These are phyloP conservation scores for Enteromius treurensis DNA, from an alignment of 2,797 vertebrate species.

Conservation along the genomic window DNA sequence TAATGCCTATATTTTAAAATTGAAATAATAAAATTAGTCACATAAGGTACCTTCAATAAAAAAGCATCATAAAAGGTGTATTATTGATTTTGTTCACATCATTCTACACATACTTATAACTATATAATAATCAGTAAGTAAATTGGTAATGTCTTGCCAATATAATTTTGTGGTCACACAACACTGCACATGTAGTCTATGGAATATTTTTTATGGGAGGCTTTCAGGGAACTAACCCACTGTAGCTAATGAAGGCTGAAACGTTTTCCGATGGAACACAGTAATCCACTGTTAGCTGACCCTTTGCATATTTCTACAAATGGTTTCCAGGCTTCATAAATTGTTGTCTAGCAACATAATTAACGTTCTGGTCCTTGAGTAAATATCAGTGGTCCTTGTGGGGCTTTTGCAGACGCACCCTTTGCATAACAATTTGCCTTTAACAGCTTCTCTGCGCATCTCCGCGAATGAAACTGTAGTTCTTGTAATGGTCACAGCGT, in stretches of 20 bases:
- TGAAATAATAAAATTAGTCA: background rate
- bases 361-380: slow-evolving; percentile 57
- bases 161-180: background rate
- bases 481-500: slow-evolving; percentile 31
- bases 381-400: slow-evolving; percentile 66
- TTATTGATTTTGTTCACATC: background rate
- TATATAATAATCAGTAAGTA: background rate
- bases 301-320: slow-evolving; percentile 68
- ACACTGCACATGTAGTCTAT: background rate
- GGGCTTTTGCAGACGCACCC: background rate
- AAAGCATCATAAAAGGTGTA: background rate
- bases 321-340: slow-evolving; percentile 68
- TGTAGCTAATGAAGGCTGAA: slow-evolving; percentile 4
- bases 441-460: slow-evolving; percentile 31
- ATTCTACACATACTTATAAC: background rate
- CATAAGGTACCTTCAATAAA: background rate
- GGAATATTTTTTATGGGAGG: slow-evolving; percentile 7
- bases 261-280: slow-evolving; percentile 4
- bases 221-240: slow-evolving; percentile 42
- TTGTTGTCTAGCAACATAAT: slow-evolving; percentile 78
- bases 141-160: background rate
- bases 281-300: slow-evolving; percentile 60
- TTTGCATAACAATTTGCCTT: slow-evolving; percentile 55
- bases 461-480: slow-evolving; percentile 18
- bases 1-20: background rate